Base-by-base conservation (phyloP, 2,888 invertebrate species). In the Carpatolechia fugitivella region DNA sequence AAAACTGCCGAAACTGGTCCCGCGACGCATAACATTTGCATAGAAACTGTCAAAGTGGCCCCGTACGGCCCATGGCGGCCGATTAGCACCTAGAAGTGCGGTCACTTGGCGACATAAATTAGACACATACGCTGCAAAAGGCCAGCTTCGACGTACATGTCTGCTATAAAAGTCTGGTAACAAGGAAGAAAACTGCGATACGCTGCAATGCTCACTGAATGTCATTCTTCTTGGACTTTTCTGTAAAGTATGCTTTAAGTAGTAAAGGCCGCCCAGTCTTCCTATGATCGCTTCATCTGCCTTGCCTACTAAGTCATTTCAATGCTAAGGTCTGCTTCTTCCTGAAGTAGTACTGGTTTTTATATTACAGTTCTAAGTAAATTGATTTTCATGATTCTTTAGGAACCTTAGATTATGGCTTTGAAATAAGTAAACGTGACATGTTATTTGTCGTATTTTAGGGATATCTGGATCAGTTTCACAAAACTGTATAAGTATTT, bases 1-100 rank as follows among this genome's bases (percentile, higher is more conserved):
- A 74, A 83, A 89, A 90, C 89, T 86, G 85, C 89, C 88, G 10
- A 18, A 82, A 79, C 89, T 86, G 85, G 90, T 88, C 86, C 77
- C 76, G 78, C 78, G 77, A 80, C 85, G 86, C 82, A 83, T 81
- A 77, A 77, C 81, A 90, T 90, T 90, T 89, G 89, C 90, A 89
- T 90, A 90, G 89, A 88, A 87, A 89, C 88, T 88, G 89, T 86
- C 87, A 83, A 78, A 70, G 77, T 76, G 81, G 85, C 82, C 79
- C 81, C 80, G 81, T 70, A 74, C 64, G 64, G 65, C 72, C 76
- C 75, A 71, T 75, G 73, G 72, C 69, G 55, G 61, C 65, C 79
- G 75, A 85, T 87, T 87, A 87, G 82, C 87, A 84, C 86, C 85
- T 85, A 77, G 66, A 72, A 62, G 56, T 62, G 54, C 57, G 56